Percentiles rank a stretch among this genome's conserved stretches.
Evolutionary conservation across 2,888 invertebrate species (phyloP).

Genomic region (Pachliopta kotzebuea): DNA sequence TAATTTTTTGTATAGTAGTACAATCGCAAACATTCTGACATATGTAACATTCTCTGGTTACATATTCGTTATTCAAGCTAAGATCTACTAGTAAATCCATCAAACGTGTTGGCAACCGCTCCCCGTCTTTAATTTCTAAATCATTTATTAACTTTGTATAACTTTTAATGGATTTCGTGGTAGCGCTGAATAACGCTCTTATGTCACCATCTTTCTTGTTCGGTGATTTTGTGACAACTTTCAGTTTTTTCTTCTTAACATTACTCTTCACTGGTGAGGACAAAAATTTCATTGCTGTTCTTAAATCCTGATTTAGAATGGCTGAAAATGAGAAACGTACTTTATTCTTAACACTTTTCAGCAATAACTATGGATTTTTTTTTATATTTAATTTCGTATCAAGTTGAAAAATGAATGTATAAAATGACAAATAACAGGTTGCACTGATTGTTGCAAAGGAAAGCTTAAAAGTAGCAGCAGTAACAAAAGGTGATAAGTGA

Average conservation of each 20-base stretch:
- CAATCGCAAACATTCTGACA: conserved; percentile 72
- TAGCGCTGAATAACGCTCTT: conserved; percentile 74
- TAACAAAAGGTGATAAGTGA: too few species aligned
- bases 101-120: conserved; percentile 54
- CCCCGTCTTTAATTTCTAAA: conserved; percentile 58
- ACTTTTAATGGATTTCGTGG: conserved; percentile 69
- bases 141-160: conserved; percentile 69
- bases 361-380: too few species aligned
- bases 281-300: conserved; percentile 38
- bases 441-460: too few species aligned
- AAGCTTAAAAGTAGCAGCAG: too few species aligned
- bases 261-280: conserved; percentile 42
- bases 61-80: conserved; percentile 56
- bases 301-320: conserved; percentile 46
- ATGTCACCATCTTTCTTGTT: conserved; percentile 76
- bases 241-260: conserved; percentile 50
- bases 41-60: conserved; percentile 56
- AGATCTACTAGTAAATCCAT: conserved; percentile 72
- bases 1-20: conserved; percentile 44
- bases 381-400: too few species aligned
- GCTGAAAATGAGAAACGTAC: conserved; percentile 41
- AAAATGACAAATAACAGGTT: too few species aligned
- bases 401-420: too few species aligned
- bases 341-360: conserved; percentile 11
- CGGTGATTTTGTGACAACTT: conserved; percentile 50